Evolutionary conservation across 2,113 vertebrate species (phyloP).

Genomic region (Cichladusa arquata): DNA sequence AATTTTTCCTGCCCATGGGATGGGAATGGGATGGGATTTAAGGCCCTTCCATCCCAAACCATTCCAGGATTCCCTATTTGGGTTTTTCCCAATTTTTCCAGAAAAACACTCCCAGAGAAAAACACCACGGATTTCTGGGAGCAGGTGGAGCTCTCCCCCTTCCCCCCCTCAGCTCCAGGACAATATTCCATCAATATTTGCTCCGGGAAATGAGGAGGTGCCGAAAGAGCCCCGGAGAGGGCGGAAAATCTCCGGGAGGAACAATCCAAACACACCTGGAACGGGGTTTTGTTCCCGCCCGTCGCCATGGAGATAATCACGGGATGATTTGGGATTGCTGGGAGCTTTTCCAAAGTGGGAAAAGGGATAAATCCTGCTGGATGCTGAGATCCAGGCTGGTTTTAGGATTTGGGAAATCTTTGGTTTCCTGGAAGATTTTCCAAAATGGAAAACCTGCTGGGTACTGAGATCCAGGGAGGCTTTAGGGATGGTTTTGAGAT

Average conservation of each 20-base stretch:
- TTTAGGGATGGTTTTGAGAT: background rate
- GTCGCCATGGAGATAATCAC: background rate
- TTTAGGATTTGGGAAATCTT: background rate
- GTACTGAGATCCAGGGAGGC: no score
- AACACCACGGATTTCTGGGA: accelerated
- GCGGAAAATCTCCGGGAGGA: constrained; percentile 7
- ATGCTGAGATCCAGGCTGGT: no score
- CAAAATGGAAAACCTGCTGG: no score
- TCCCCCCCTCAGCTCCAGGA: background rate
- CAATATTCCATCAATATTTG: constrained; percentile 24
- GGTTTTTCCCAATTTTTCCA: background rate
- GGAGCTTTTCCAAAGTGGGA: no score
- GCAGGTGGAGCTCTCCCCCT: background rate
- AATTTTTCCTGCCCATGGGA: background rate
- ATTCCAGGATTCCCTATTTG: accelerated
- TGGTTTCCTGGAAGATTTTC: no score
- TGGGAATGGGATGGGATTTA: background rate
- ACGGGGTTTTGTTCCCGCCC: no score
- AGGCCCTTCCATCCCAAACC: background rate
- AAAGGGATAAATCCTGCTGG: no score
- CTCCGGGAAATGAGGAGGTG: constrained; percentile 4
- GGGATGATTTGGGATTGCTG: background rate
- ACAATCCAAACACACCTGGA: constrained; percentile 20
- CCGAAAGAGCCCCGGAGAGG: constrained; percentile 27
- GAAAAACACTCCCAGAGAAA: accelerated